Evolutionary conservation across 1,140 invertebrate species (phyloP).

Genomic region (Drosophila pseudoananassae): DNA sequence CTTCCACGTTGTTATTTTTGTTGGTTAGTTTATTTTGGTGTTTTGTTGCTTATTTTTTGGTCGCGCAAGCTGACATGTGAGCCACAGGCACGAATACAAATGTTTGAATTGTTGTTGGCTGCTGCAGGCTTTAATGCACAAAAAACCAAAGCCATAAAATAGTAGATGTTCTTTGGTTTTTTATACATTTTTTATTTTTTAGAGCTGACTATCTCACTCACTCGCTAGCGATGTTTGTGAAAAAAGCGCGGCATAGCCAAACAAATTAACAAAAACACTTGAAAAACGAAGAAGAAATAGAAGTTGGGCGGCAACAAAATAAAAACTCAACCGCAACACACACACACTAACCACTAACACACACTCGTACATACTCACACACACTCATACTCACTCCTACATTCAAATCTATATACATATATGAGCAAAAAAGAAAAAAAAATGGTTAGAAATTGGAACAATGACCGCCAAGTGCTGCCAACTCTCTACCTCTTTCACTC

Average conservation of each 20-base stretch:
- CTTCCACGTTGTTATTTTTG: slow-evolving; percentile 1
- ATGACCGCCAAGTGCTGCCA: slow-evolving; percentile 72
- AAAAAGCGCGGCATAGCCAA: slow-evolving; percentile 65
- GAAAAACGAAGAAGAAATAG: slow-evolving; percentile 47
- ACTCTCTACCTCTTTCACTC: slow-evolving; percentile 7
- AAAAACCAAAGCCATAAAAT: slow-evolving; percentile 70
- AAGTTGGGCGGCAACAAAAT: slow-evolving; percentile 23
- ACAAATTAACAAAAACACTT: slow-evolving; percentile 79
- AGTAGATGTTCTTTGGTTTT: background rate
- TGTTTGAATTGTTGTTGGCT: slow-evolving; percentile 61
- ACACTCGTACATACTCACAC: too few species aligned
- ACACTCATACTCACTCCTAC: too few species aligned
- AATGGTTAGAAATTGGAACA: slow-evolving; percentile 78
- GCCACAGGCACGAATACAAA: slow-evolving; percentile 75
- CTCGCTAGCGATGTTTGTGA: slow-evolving; percentile 30
- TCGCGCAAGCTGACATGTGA: slow-evolving; percentile 73
- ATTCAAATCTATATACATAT: slow-evolving; percentile 1
- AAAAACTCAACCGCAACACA: slow-evolving; percentile 36
- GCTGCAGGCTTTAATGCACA: slow-evolving; percentile 67
- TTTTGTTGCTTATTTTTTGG: slow-evolving; percentile 9
- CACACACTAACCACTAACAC: background rate
- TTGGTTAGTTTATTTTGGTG: slow-evolving; percentile 10
- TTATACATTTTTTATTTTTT: slow-evolving; percentile 8
- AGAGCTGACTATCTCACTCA: slow-evolving; percentile 3
- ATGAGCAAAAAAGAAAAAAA: slow-evolving; percentile 40